Conservation (phyloP, 1,140 invertebrate genomes). For the Eubasilissa regina region DNA sequence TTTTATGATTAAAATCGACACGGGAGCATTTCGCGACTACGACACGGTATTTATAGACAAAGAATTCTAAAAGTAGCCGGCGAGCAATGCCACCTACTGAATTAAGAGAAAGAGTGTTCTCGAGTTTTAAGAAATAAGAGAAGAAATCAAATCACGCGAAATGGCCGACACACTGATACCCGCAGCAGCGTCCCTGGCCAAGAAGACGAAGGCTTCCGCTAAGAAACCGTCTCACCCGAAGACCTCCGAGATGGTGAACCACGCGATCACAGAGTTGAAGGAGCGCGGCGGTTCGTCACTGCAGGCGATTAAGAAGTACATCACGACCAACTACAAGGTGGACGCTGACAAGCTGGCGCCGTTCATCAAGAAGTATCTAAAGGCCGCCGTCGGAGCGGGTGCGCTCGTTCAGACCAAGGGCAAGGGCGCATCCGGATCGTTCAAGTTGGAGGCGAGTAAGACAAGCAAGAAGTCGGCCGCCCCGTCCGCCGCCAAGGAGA, state of each 20-base stretch:
- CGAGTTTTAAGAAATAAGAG: neutral
- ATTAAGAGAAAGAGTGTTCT: no score
- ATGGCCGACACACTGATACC: conserved; percentile 49
- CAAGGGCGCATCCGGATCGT: conserved; percentile 75
- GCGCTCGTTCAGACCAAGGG: conserved; percentile 76
- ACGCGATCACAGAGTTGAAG: conserved; percentile 75
- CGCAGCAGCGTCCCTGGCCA: conserved; percentile 20
- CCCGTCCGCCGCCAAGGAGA: conserved; percentile 25
- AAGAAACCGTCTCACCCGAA: conserved; percentile 69
- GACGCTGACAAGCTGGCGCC: conserved; percentile 74
- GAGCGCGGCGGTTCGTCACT: no score
- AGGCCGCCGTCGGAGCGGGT: conserved; percentile 72
- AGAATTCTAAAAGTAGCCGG: neutral
- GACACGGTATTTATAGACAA: neutral
- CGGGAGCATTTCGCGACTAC: neutral
- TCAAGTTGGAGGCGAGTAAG: no score
- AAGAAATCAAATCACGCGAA: neutral
- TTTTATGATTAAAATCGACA: conserved; percentile 20
- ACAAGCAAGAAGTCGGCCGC: conserved; percentile 11
- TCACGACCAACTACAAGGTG: no score
- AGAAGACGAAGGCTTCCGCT: conserved; percentile 59
- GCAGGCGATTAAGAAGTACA: no score
- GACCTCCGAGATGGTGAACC: conserved; percentile 73
- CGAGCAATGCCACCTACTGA: neutral
- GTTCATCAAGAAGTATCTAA: conserved; percentile 77